A percentile compares a stretch with the other conserved stretches of the same genome.
Conservation (phyloP, 2,113 vertebrate species). For the Vireo altiloquus region DNA sequence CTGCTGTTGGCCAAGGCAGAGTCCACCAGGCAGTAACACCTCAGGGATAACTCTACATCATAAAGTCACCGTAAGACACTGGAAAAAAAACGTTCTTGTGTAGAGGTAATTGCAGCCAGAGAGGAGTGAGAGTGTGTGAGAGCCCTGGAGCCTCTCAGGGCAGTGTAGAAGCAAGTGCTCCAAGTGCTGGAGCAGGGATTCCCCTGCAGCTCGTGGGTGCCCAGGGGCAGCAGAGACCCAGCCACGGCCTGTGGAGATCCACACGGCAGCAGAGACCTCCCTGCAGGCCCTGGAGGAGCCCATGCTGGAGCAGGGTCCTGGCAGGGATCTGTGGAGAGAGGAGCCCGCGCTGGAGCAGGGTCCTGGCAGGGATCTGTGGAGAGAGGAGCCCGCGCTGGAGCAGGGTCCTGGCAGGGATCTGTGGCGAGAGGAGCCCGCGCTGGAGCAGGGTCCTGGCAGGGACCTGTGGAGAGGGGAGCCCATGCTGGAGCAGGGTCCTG, state of each 20-base stretch:
- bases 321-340: background rate
- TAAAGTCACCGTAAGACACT: no score
- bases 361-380: background rate
- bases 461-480: background rate
- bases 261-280: background rate
- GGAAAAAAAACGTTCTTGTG: no score
- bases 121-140: rapidly evolving
- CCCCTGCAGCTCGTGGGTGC: background rate
- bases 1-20: background rate
- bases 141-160: background rate
- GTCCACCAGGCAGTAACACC: background rate
- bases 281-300: background rate
- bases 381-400: no score
- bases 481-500: background rate
- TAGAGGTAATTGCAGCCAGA: background rate
- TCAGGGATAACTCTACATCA: background rate
- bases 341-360: background rate
- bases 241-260: background rate
- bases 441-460: background rate
- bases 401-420: no score
- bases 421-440: no score
- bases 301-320: background rate
- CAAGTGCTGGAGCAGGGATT: background rate
- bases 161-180: background rate
- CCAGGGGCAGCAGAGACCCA: background rate